Evolutionary conservation across 2,797 vertebrate genomes (phyloP).

Genomic region (Sebastes oblongus): DNA sequence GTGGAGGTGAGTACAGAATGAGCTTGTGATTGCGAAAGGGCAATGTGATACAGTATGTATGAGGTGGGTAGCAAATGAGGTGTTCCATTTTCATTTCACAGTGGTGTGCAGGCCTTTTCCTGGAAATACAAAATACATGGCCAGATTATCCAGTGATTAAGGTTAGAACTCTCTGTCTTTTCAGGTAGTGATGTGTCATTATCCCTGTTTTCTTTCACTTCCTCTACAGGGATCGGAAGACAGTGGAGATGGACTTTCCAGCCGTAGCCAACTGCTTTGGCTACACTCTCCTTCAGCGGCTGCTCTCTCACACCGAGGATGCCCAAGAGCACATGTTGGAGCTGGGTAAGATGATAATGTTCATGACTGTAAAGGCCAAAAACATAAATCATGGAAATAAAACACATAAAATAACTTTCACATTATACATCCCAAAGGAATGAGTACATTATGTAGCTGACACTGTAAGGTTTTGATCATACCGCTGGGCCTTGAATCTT

Average conservation of each 20-base stretch:
- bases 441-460: background rate
- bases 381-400: background rate
- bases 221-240: constrained; percentile 87
- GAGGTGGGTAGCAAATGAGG: constrained; percentile 7
- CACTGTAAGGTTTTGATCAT: background rate
- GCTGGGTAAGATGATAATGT: constrained; percentile 81
- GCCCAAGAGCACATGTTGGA: constrained; percentile 91
- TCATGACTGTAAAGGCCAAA: background rate
- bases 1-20: constrained; percentile 83
- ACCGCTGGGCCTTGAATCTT: background rate
- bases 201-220: constrained; percentile 25
- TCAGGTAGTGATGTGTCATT: background rate
- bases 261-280: constrained; percentile 89
- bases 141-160: background rate
- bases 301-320: constrained; percentile 90
- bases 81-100: constrained; percentile 19
- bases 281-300: constrained; percentile 89
- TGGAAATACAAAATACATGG: background rate
- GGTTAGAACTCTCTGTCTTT: background rate
- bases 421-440: background rate
- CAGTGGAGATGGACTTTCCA: constrained; percentile 87
- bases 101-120: background rate
- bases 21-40: background rate
- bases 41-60: background rate
- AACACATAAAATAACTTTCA: background rate